phyloP scores from a whole-genome alignment of 2,888 invertebrate genomes.

The Hyposoter dolosus region DNA sequence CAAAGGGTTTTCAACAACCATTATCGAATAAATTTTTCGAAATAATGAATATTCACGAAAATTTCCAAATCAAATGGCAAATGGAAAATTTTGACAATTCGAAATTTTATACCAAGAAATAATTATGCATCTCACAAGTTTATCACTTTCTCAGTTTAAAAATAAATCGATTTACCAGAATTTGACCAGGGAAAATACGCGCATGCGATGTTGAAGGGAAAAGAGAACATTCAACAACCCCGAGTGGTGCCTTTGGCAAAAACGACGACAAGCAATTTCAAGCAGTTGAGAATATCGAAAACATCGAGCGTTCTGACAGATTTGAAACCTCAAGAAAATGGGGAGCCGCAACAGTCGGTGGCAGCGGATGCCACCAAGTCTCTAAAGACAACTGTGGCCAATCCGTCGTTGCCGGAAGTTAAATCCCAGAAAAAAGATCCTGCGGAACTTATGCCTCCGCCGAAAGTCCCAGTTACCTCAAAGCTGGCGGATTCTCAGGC shows the following conservation, averaged over 20 bases:
- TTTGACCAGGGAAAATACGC: background rate
- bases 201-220: slow-evolving; percentile 70
- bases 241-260: slow-evolving; percentile 53
- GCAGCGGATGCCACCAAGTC: background rate
- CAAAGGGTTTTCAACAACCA: background rate
- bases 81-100: background rate
- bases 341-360: slow-evolving; percentile 25
- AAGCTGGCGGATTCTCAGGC: slow-evolving; percentile 52
- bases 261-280: slow-evolving; percentile 67
- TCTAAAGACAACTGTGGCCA: slow-evolving; percentile 15
- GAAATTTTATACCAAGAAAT: background rate
- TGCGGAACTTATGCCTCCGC: slow-evolving; percentile 65
- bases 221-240: slow-evolving; percentile 64
- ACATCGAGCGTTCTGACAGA: slow-evolving; percentile 46
- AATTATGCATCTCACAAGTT: background rate
- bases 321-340: slow-evolving; percentile 41
- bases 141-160: background rate
- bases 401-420: background rate
- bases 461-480: slow-evolving; percentile 62
- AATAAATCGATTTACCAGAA: background rate
- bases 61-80: background rate
- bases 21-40: background rate
- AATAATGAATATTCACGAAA: background rate
- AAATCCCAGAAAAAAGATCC: slow-evolving; percentile 15
- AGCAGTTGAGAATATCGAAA: slow-evolving; percentile 70